phyloP scores from a whole-genome alignment of 2,113 vertebrate species.

The Prietella phreatophila region DNA sequence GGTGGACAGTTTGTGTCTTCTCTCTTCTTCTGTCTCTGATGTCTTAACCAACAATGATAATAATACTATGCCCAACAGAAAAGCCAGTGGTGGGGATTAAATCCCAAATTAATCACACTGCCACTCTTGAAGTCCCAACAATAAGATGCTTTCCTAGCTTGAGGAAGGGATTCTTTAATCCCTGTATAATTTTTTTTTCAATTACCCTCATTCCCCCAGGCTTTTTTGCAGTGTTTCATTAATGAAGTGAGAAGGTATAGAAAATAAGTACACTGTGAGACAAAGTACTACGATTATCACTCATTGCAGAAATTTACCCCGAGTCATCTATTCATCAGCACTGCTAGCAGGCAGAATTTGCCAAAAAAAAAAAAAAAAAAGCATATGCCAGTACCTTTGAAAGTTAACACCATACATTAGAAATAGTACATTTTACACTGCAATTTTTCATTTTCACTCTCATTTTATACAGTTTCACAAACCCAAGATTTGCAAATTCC shows the following conservation, averaged over 20 bases:
- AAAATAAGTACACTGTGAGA: neutral
- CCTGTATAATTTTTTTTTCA: neutral
- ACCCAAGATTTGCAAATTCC: neutral
- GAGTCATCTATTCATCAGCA: neutral
- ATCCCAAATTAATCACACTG: slow-evolving; percentile 20
- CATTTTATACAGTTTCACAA: neutral
- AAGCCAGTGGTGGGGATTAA: slow-evolving; percentile 1
- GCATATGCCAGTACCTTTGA: neutral
- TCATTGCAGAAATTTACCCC: neutral
- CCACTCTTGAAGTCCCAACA: neutral
- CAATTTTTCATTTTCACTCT: no score
- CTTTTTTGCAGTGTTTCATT: neutral
- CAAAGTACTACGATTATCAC: neutral
- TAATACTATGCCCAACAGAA: neutral
- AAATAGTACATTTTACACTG: neutral
- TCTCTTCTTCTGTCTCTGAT: neutral
- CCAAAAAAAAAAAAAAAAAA: neutral
- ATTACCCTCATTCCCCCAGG: neutral
- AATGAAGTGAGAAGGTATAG: neutral
- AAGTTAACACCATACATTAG: neutral
- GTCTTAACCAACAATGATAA: neutral
- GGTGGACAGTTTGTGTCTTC: neutral
- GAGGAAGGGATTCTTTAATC: neutral
- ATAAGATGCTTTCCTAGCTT: slow-evolving; percentile 8
- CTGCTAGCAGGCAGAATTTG: neutral